Evolutionary conservation across 1,140 invertebrate genomes (phyloP), one percentile per base, ranked within the genome.

Genomic region (Matsumurasca onukii): DNA sequence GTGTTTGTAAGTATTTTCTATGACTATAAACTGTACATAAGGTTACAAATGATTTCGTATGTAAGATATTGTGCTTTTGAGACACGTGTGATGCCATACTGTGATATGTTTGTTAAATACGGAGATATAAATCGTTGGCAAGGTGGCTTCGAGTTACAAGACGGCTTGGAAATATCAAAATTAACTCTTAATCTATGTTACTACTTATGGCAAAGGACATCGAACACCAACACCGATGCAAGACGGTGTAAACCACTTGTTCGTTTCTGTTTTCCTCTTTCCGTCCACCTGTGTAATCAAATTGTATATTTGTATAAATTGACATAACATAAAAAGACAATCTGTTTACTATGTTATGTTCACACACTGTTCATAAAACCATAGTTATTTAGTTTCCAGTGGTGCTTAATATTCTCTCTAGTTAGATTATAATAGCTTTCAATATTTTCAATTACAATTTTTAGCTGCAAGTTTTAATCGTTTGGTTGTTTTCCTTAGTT

Each of bases 1-100:
- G 30, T 59, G 55, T 59, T 59, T 59, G 55, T 59, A 59, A 27
- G 55, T 59, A 59, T 59, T 59, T 59, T 59, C 55, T 59, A 59
- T 29, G 55, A 59, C 55, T 59, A 5, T 59, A 59, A 59, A 59
- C 55, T 59, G 55, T 59, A 59, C 55, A 59, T 59, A 59, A 27
- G 49, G 22, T 27, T 27, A 25, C 22, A 59, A 59, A 27, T 29
- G 9, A 59, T 59, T 59, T 59, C 55, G 55, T 59, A 59, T 59
- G 55, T 59, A 59, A 29, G 55, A 59, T 59, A 59, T 59, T 5
- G 55, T 59, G 55, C 55, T 59, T 59, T 59, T 59, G 24, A 59
- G 55, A 59, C 55, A 5, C 15, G 55, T 59, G 55, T 59, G 55
- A 59, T 59, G 55, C 55, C 55, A 59, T 59, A 15, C 55, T 59